Base-by-base conservation (phyloP, 1,140 invertebrate species). In the Drosophila malerkotliana region DNA sequence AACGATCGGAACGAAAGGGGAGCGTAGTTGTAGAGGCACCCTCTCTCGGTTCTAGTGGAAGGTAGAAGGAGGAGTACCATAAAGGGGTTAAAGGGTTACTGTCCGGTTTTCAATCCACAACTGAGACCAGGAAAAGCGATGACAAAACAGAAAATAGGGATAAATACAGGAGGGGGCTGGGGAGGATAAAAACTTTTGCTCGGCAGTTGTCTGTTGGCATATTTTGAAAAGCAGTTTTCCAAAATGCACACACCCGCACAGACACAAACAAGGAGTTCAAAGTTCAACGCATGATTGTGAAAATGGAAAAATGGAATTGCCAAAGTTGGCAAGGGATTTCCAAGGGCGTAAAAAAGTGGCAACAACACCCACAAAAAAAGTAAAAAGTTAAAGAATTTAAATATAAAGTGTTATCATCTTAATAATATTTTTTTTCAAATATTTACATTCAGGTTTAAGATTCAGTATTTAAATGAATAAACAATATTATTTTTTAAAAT, bases 281-380 rank as follows among this genome's bases (percentile, higher is more conserved):
- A 85, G 82, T 78, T 87, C 78, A 85, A 85, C 82, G 82, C 82
- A 85, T 85, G 82, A 85, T 85, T 85, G 82, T 87, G 82, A 82
- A 85, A 85, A 85, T 82, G 82, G 78, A 87, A 82, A 85, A 85
- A 85, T 82, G 82, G 78, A 87, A 85, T 85, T 87, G 82, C 54
- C 79, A 85, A 85, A 85, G 82, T 85, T 85, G 74, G 60, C 34
- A 39, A 76, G 60, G 47, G 30, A 37, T 34, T 49, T 45, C 53
- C 52, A 58, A 79, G 71, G 71, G 77, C 77, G 77, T 60, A 63
- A 57, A 71, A 69, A 57, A 71, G 64, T 71, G 30, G 44, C 44
- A 69, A 57, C n/a, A 32, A 32, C 32, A 21, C 47, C 41, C 32
- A 52, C 62, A 32, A 30, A n/a, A 12, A 34, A 12, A 12, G 6